Conservation (phyloP, 1,140 invertebrate species). For the Trypoxylus dichotomus region DNA sequence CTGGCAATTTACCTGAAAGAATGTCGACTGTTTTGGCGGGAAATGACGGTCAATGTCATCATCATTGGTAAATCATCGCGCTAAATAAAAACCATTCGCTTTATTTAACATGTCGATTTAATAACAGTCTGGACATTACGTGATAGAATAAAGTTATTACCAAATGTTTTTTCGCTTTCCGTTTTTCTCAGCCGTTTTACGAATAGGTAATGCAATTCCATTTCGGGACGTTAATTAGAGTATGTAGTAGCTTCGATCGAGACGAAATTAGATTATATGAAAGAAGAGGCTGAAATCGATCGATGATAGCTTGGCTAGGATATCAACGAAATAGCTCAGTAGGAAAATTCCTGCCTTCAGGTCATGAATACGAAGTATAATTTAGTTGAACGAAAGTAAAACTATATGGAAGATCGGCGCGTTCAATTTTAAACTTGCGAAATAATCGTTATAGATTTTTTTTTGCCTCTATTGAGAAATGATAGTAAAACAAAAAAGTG, state of each 20-base stretch:
- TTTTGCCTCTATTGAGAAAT: no score
- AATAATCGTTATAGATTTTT: neutral
- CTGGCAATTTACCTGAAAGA: slow-evolving; percentile 40
- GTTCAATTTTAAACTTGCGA: neutral
- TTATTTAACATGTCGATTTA: neutral
- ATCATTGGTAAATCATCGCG: slow-evolving; percentile 20
- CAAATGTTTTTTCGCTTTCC: neutral
- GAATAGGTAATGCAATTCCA: neutral
- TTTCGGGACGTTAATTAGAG: no score
- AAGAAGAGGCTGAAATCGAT: neutral
- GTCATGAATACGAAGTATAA: neutral
- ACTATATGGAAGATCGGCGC: neutral
- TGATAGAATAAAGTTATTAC: slow-evolving; percentile 3
- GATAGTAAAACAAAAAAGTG: neutral
- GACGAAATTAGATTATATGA: neutral
- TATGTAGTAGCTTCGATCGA: neutral
- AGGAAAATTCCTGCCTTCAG: slow-evolving; percentile 5
- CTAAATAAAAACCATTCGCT: slow-evolving; percentile 12
- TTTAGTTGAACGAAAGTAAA: slow-evolving; percentile 7
- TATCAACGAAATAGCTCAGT: slow-evolving; percentile 7
- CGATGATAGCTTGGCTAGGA: neutral
- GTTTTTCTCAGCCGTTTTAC: neutral
- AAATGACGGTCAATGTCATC: slow-evolving; percentile 42
- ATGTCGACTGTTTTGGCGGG: slow-evolving; percentile 44
- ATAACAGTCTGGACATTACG: no score